phyloP scores from a whole-genome alignment of 2,888 invertebrate species.

The Odiellus spinosus region DNA sequence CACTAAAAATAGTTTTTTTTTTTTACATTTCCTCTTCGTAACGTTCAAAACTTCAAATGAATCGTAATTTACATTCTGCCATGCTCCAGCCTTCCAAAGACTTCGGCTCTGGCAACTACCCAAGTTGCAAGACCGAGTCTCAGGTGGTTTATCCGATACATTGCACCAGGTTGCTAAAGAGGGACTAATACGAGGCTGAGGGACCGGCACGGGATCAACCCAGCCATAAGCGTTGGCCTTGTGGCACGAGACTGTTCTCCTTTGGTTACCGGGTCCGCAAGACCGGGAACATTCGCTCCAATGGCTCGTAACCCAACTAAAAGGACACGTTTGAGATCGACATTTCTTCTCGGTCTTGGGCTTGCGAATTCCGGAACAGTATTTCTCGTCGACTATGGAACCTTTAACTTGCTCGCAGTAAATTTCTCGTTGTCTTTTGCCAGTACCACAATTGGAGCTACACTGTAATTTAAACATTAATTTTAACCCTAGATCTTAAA shows the following conservation, averaged over 20 bases:
- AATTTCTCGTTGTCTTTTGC: constrained; percentile 11
- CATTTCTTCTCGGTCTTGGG: constrained; percentile 23
- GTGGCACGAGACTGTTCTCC: constrained; percentile 43
- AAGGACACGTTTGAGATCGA: constrained; percentile 27
- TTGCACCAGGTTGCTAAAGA: constrained; percentile 4
- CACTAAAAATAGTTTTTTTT: too few species aligned
- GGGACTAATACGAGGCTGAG: neutral
- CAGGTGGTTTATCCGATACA: constrained; percentile 3
- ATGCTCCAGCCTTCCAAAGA: constrained; percentile 40
- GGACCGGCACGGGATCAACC: constrained; percentile 35
- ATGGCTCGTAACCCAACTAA: constrained; percentile 38
- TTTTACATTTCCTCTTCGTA: too few species aligned
- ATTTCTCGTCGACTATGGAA: constrained; percentile 13
- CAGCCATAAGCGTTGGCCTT: constrained; percentile 38
- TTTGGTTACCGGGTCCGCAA: constrained; percentile 43
- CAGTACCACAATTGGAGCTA: constrained; percentile 13
- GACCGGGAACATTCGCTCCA: constrained; percentile 48
- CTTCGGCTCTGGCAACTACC: constrained; percentile 38
- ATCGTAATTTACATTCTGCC: constrained; percentile 34
- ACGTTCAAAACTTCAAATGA: too few species aligned
- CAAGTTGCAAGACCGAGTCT: constrained; percentile 32
- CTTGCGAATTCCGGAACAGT: constrained; percentile 14
- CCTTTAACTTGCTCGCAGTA: constrained; percentile 17
- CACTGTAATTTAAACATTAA: constrained; percentile 6
- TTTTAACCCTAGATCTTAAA: too few species aligned